A percentile compares a stretch with the other conserved stretches of the same genome.
Conservation (phyloP, 2,797 vertebrate genomes). For the Pseudochirops cupreus region DNA sequence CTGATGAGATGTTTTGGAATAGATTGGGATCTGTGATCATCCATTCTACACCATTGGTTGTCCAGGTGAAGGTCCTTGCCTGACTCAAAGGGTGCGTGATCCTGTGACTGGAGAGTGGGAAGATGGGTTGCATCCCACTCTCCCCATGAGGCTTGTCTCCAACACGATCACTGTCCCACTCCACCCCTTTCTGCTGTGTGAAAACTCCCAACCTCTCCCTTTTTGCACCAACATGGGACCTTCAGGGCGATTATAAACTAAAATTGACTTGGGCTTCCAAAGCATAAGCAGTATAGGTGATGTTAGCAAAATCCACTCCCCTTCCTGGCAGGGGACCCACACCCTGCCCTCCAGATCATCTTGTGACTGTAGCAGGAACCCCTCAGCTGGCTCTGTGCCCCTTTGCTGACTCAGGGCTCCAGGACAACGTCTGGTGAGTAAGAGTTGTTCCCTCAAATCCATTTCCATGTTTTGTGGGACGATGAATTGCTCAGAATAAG, state of each 20-base stretch:
- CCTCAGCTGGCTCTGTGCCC: neutral
- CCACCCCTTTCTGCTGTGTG: neutral
- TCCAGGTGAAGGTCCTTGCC: neutral
- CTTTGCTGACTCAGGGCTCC: neutral
- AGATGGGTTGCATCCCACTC: neutral
- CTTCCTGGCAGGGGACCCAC: neutral
- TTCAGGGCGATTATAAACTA: neutral
- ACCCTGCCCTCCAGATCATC: neutral
- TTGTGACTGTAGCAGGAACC: neutral
- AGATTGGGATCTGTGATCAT: neutral
- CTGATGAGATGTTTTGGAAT: neutral
- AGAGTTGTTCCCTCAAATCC: neutral
- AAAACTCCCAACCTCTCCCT: neutral
- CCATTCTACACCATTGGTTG: neutral
- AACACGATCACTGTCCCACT: neutral
- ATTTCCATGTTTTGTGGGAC: neutral
- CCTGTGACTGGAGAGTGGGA: neutral
- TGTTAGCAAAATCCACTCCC: neutral
- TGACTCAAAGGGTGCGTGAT: neutral
- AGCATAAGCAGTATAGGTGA: neutral
- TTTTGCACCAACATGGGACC: neutral
- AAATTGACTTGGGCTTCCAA: neutral
- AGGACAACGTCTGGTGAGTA: neutral
- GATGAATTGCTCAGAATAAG: neutral
- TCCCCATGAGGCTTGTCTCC: neutral